Evolutionary conservation across 2,113 vertebrate genomes (phyloP), one percentile per base, ranked within the genome.

Genomic region (Lagopus leucura): DNA sequence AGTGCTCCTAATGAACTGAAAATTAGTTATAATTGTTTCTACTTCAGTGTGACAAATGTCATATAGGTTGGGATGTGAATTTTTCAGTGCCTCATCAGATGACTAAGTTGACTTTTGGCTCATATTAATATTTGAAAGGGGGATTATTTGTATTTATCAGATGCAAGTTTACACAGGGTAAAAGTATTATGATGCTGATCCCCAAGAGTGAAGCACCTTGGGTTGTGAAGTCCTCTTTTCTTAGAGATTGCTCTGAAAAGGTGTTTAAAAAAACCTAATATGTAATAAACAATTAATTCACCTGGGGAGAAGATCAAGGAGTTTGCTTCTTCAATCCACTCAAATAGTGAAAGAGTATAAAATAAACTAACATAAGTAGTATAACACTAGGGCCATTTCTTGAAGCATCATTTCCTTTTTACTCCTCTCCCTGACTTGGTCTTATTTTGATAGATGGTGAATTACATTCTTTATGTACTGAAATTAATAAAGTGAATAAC

Each of bases 21-120:
- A 98, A 98, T 98, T 97, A 97, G 97, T 97, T 97, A 98, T 98
- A 98, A 98, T 97, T 97, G 95, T 97, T 97, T 96, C 97, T 96
- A 96, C 97, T 98, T 97, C 93, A 98, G 95, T 88, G 90, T 98
- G 96, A 98, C 97, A 98, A 98, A 97, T 98, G 98, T 97, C 97
- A 98, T 89, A 97, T 97, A 96, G 94, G 89, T 93, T 94, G 90
- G 89, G 95, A 97, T 94, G 86, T 80, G 93, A 93, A 86, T 85
- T 94, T 93, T 69, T 89, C 88, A 32, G 93, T 43, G 78, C 48
- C 80, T 93, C 76, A 72, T 94, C 88, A 90, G 88, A 90, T 91
- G 82, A 64, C 61, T 38, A 75, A 57, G 77, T 7, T 84, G 83
- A 93, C 40, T 84, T 96, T 89, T 93, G 79, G 75, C 45, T 93